Percentiles rank a stretch among this genome's conserved stretches.
phyloP scores from a whole-genome alignment of 2,888 invertebrate species.

The Cataglyphis rosenhaueri region DNA sequence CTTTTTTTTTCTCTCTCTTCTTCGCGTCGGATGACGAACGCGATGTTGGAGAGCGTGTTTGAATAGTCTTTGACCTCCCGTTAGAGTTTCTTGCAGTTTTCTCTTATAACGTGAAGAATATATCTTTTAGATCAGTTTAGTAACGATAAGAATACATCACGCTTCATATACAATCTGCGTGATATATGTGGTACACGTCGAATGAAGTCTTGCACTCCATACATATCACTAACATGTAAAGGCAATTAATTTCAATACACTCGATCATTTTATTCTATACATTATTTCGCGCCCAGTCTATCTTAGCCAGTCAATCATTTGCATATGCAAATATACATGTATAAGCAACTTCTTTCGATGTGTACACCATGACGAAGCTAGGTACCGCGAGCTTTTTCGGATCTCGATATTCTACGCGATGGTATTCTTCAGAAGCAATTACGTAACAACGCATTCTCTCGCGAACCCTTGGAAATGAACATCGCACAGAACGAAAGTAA shows the following conservation, averaged over 20 bases:
- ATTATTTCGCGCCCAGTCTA: slow-evolving; percentile 2
- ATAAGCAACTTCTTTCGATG: slow-evolving; percentile 11
- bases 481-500: slow-evolving; percentile 26
- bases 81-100: slow-evolving; percentile 22
- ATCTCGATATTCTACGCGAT: slow-evolving; percentile 7
- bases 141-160: slow-evolving; percentile 27
- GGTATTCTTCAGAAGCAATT: slow-evolving; percentile 7
- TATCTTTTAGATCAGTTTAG: neutral
- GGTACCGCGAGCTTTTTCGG: neutral
- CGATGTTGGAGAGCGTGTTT: slow-evolving; percentile 11
- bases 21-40: slow-evolving; percentile 14
- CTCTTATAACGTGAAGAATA: slow-evolving; percentile 12
- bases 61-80: slow-evolving; percentile 41
- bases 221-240: neutral
- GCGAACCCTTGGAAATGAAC: slow-evolving; percentile 28
- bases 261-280: slow-evolving; percentile 27
- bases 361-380: neutral
- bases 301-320: slow-evolving; percentile 4
- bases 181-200: slow-evolving; percentile 22
- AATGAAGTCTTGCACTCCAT: slow-evolving; percentile 5
- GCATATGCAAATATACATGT: neutral
- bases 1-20: neutral
- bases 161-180: slow-evolving; percentile 7
- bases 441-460: slow-evolving; percentile 1
- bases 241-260: slow-evolving; percentile 20